These are phyloP conservation scores for Drosophila navojoa DNA, from an alignment of 1,140 invertebrate genomes.

Conservation along the genomic window DNA sequence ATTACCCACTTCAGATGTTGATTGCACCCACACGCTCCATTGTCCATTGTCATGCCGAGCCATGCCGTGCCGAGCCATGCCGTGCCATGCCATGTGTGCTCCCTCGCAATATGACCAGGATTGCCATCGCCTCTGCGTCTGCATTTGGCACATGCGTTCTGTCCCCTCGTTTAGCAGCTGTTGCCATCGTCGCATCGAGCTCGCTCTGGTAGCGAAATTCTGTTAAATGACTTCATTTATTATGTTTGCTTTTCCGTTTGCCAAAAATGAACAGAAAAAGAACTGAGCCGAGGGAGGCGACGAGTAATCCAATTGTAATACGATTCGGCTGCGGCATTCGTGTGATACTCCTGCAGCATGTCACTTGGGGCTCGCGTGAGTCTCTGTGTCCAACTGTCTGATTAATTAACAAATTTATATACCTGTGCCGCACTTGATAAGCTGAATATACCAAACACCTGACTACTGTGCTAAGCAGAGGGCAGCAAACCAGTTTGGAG, in stretches of 20 bases:
- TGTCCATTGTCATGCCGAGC: conserved; percentile 39
- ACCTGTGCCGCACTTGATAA: too few relatives aligned
- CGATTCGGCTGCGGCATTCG: conserved; percentile 46
- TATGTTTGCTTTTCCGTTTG: conserved; percentile 66
- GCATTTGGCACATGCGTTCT: conserved; percentile 64
- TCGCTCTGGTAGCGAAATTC: conserved; percentile 75
- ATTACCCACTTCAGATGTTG: conserved; percentile 68
- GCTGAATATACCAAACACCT: too few relatives aligned
- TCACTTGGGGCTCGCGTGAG: conserved; percentile 29
- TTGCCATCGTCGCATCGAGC: conserved; percentile 39
- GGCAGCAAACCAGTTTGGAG: too few relatives aligned
- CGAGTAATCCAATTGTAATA: conserved; percentile 58
- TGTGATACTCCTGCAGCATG: conserved; percentile 43
- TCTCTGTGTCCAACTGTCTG: not conserved
- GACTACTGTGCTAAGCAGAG: too few relatives aligned
- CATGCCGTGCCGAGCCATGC: conserved; percentile 30
- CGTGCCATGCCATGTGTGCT: conserved; percentile 41
- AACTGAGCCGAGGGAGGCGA: conserved; percentile 23
- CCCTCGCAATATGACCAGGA: conserved; percentile 16
- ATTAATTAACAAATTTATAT: too few relatives aligned
- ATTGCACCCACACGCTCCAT: conserved; percentile 76
- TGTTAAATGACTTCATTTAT: conserved; percentile 81
- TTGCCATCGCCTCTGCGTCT: conserved; percentile 30
- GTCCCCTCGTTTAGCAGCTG: conserved; percentile 77
- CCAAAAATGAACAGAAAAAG: conserved; percentile 26